phyloP scores from a whole-genome alignment of 2,888 invertebrate genomes.

The Drosophila nr. perissopoda region DNA sequence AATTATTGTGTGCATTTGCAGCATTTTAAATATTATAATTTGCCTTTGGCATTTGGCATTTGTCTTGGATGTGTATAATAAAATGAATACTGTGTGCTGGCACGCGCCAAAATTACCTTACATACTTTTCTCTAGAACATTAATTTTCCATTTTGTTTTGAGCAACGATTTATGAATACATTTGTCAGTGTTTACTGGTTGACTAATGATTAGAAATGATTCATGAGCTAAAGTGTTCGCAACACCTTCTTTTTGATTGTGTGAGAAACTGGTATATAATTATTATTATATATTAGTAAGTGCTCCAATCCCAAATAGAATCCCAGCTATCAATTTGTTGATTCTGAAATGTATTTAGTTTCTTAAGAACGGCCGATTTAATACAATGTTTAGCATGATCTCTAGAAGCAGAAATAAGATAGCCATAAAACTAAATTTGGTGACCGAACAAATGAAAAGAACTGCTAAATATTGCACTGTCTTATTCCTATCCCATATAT shows the following conservation, averaged over 20 bases:
- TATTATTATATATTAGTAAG: background rate
- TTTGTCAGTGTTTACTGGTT: background rate
- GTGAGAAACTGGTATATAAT: background rate
- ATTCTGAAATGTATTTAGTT: background rate
- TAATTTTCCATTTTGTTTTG: conserved; percentile 1
- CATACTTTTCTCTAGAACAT: background rate
- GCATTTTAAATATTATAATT: background rate
- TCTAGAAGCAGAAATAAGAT: background rate
- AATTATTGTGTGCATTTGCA: background rate
- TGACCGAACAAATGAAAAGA: background rate
- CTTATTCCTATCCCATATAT: background rate
- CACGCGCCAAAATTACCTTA: conserved; percentile 2
- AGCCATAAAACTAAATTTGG: background rate
- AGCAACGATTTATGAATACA: background rate
- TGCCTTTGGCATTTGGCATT: background rate
- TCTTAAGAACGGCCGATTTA: background rate
- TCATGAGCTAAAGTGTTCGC: background rate
- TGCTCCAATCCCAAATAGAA: background rate
- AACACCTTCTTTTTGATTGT: background rate
- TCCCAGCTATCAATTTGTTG: background rate
- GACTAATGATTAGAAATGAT: background rate
- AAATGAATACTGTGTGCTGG: background rate
- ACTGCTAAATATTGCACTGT: background rate
- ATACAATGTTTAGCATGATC: background rate
- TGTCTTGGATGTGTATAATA: background rate